A percentile compares a stretch with the other conserved stretches of the same genome.
Conservation (phyloP, 2,888 invertebrate genomes). For the Lacanobia oleracea region DNA sequence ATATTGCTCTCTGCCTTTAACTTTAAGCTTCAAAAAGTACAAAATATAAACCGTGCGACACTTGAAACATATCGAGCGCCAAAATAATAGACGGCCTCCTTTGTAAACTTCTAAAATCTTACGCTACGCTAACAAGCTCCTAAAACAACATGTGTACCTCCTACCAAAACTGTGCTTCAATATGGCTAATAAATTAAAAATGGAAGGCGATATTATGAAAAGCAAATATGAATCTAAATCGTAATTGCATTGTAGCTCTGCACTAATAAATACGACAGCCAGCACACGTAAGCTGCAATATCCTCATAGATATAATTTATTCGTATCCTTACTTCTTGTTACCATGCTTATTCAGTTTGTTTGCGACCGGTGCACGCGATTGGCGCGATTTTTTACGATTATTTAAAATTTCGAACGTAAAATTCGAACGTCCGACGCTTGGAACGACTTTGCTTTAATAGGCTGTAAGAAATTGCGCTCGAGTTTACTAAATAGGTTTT, state of each 20-base stretch:
- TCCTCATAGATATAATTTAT: conserved; percentile 58
- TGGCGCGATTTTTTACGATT: conserved; percentile 65
- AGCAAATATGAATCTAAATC: conserved; percentile 29
- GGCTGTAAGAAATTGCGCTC: conserved; percentile 59
- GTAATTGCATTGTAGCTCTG: conserved; percentile 12
- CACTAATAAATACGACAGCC: conserved; percentile 39
- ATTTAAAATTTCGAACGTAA: conserved; percentile 65
- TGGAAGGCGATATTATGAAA: conserved; percentile 6
- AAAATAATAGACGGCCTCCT: conserved; percentile 6
- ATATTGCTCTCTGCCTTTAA: not conserved
- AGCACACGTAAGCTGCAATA: conserved; percentile 49
- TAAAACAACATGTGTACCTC: not conserved
- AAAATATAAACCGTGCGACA: not conserved
- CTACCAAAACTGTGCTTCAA: not conserved
- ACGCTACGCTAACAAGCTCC: conserved; percentile 6
- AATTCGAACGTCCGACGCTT: conserved; percentile 57
- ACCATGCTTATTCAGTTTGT: conserved; percentile 62
- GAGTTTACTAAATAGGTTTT: conserved; percentile 53
- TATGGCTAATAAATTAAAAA: not conserved
- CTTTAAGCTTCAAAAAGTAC: not conserved
- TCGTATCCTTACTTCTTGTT: conserved; percentile 35
- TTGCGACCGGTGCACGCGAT: conserved; percentile 63
- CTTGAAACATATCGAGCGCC: conserved; percentile 17
- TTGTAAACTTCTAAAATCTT: conserved; percentile 3
- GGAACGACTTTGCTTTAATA: conserved; percentile 58